Evolutionary conservation across 2,888 invertebrate species (phyloP).

Genomic region (Sinhomidia bicolor): DNA sequence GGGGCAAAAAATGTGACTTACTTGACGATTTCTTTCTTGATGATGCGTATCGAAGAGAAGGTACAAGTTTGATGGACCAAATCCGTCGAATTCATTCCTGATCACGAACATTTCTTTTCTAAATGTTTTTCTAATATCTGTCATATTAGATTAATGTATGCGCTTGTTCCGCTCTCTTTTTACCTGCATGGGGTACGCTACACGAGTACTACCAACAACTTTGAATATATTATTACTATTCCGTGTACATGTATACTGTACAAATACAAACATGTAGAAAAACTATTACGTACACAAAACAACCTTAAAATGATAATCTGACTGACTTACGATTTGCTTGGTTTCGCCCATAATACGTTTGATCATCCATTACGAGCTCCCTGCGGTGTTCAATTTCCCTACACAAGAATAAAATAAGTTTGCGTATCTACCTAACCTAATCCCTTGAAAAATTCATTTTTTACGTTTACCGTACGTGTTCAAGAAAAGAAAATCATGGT

Average conservation of each 20-base stretch:
- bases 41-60: conserved; percentile 13
- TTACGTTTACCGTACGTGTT: conserved; percentile 43
- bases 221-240: neutral
- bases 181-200: conserved; percentile 65
- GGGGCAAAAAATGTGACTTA: conserved; percentile 55
- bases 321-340: conserved; percentile 72
- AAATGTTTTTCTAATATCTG: conserved; percentile 79
- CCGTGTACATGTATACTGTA: too few relatives aligned
- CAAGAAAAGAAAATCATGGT: conserved; percentile 23
- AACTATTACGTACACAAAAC: neutral
- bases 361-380: conserved; percentile 70
- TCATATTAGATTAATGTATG: conserved; percentile 78
- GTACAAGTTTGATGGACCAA: conserved; percentile 62
- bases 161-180: conserved; percentile 71
- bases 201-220: conserved; percentile 2
- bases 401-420: neutral
- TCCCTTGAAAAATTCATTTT: conserved; percentile 24
- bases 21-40: conserved; percentile 41
- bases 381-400: conserved; percentile 45
- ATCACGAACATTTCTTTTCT: conserved; percentile 76
- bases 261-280: neutral
- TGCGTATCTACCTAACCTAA: conserved; percentile 2
- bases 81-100: conserved; percentile 77
- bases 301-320: conserved; percentile 52
- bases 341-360: conserved; percentile 61